Percentiles rank a stretch among this genome's conserved stretches.
These are phyloP conservation scores for Gnatocerus cornutus DNA, from an alignment of 2,888 invertebrate genomes.

Conservation along the genomic window DNA sequence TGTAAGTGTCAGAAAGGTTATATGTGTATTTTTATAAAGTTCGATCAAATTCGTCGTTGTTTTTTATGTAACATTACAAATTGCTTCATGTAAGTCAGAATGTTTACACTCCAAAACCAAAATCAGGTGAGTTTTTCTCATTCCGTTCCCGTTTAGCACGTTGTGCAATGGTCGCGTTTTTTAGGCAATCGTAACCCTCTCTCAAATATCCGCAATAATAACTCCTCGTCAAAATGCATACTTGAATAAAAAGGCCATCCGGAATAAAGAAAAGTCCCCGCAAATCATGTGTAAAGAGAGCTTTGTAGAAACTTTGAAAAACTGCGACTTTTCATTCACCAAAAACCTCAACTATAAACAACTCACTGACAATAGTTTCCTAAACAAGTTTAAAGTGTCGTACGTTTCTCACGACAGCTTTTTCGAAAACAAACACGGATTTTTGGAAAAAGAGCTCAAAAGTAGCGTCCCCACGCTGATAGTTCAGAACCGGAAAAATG, in stretches of 20 bases:
- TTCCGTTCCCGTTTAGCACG: slow-evolving; percentile 51
- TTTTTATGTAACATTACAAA: slow-evolving; percentile 52
- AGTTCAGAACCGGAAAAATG: slow-evolving; percentile 58
- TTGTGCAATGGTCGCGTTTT: slow-evolving; percentile 31
- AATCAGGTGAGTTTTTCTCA: slow-evolving; percentile 69
- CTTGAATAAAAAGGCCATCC: slow-evolving; percentile 64
- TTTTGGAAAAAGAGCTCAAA: slow-evolving; percentile 62
- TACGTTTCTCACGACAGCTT: slow-evolving; percentile 69
- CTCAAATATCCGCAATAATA: slow-evolving; percentile 70
- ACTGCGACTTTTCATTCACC: slow-evolving; percentile 68
- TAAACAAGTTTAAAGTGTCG: slow-evolving; percentile 67
- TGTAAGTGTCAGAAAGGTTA: slow-evolving; percentile 64
- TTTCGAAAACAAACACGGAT: slow-evolving; percentile 71
- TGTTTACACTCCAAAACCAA: slow-evolving; percentile 72
- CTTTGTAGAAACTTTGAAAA: slow-evolving; percentile 70
- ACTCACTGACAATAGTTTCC: slow-evolving; percentile 64
- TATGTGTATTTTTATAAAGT: slow-evolving; percentile 55
- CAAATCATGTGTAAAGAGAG: slow-evolving; percentile 69
- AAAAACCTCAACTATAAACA: slow-evolving; percentile 64
- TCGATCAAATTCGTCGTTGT: slow-evolving; percentile 59
- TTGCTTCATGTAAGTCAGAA: slow-evolving; percentile 59
- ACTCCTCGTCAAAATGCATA: slow-evolving; percentile 68
- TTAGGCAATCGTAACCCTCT: slow-evolving; percentile 69
- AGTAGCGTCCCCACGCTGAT: slow-evolving; percentile 62
- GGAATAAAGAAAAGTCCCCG: slow-evolving; percentile 61